Base-by-base conservation (phyloP, 2,113 vertebrate genomes). In the Holacanthus passer region DNA sequence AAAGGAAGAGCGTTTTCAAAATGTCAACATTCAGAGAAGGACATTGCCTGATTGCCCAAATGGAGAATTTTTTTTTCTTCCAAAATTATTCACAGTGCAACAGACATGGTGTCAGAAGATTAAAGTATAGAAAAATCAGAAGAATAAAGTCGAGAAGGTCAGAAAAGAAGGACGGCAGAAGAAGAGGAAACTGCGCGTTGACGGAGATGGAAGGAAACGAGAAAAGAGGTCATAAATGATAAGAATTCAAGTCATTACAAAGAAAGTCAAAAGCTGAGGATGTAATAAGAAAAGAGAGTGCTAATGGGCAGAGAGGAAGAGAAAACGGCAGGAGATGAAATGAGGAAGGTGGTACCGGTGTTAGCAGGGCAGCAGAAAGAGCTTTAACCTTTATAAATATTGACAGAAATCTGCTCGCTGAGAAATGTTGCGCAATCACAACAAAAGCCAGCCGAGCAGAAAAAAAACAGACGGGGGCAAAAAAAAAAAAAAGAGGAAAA, bases 341-440 rank as follows among this genome's bases (percentile, higher is more conserved):
- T 45, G 60, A 77, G 67, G 48, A 81, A 58, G 76, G 82, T 55
- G 47, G 77, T 64, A 64, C 62, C 3, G 53, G 60, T 39, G 73
- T 41, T 74, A 32, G 37, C 20, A 56, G 47, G 66, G 53, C 59
- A 52, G 59, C n/a, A 75, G 77, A 88, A 86, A 88, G 64, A 73
- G 67, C 67, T 87, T 85, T 89, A 92, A 93, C 92, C 87, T 93
- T 92, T 90, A 79, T 69, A 84, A 87, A 91, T 89, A 88, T 86
- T 86, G 92, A 89, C 92, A 90, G 86, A 87, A 86, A 85, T 86
- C 79, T 75, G 76, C 86, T 90, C 60, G 81, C 62, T 88, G 79
- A 69, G 73, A 88, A 88, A 92, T 77, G 73, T 85, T 88, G 84
- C 29, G 60, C 79, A 87, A 83, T 87, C 67, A 85, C 78, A 78